These are phyloP conservation scores for Chaenocephalus aceratus DNA, from an alignment of 2,113 vertebrate genomes.

Conservation along the genomic window DNA sequence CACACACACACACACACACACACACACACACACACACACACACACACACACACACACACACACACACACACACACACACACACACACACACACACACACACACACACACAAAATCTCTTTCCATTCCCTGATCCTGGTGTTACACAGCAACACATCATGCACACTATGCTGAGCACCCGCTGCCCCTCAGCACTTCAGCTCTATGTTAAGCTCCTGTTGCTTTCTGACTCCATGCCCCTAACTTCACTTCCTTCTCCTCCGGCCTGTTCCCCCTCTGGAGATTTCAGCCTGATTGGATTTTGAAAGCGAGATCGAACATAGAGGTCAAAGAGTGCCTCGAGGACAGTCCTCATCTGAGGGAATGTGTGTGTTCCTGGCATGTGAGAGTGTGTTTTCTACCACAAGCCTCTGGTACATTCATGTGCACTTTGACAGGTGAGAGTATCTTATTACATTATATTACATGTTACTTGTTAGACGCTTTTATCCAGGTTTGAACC, in stretches of 20 bases:
- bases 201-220: slow-evolving; percentile 67
- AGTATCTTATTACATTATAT: not conserved
- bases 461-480: no score
- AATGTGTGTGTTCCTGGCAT: slow-evolving; percentile 17
- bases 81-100: not conserved
- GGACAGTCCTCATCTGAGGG: slow-evolving; percentile 55
- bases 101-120: slow-evolving; percentile 18
- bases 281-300: slow-evolving; percentile 78
- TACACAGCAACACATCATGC: slow-evolving; percentile 21
- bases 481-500: no score
- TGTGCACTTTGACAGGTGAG: slow-evolving; percentile 37
- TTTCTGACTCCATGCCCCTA: slow-evolving; percentile 35
- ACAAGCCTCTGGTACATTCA: slow-evolving; percentile 45
- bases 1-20: not conserved
- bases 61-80: not conserved
- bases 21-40: not conserved
- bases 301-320: slow-evolving; percentile 79
- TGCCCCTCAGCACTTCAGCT: slow-evolving; percentile 35
- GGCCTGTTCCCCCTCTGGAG: slow-evolving; percentile 66
- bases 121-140: slow-evolving; percentile 36
- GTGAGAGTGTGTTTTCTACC: slow-evolving; percentile 7
- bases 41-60: not conserved
- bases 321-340: slow-evolving; percentile 77
- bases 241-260: slow-evolving; percentile 44
- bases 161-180: slow-evolving; percentile 19